Evolutionary conservation across 2,888 invertebrate species (phyloP), one percentile per base, ranked within the genome.

Genomic region (Cotesia congregata): DNA sequence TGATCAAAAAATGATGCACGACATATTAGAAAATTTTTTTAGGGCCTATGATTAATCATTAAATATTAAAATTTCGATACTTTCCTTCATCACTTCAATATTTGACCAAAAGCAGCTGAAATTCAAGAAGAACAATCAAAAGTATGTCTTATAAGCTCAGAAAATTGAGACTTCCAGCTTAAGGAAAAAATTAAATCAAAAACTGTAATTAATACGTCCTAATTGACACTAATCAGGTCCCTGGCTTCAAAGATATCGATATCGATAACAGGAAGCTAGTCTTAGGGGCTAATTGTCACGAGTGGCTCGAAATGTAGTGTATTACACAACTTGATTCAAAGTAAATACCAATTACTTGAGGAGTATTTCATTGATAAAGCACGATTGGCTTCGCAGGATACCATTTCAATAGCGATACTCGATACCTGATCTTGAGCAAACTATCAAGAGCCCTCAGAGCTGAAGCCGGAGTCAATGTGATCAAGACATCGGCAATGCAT

Each of bases 401-500:
- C 50, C 61, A 50, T 30, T 59, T 40, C 60, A 41, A 74, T 67
- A 67, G 67, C 39, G 71, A 72, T 68, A 76, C 59, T 68, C 17
- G 71, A 72, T 68, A 76, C 59, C 62, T 20, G 72, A 64, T 64
- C 60, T 68, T 64, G 41, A 38, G 67, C 50, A 64, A 62, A 40
- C 72, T 60, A 68, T 62, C 39, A 41, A 72, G 61, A 1, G 72
- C 62, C 15, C 67, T 72, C 59, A 64, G 67, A 41, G 62, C 6
- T 72, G 61, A 64, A 40, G 61, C 30, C 3, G 3, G 15, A 67
- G 68, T 72, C 72, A 72, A 69, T 76, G 68, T 64, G 68, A 68
- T 68, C 76, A 76, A 38, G 59, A 71, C 30, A 61, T 65, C 62
- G 50, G 67, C 38, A 17, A 64, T 62, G 76, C 64, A 50, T 72